phyloP scores from a whole-genome alignment of 2,888 invertebrate species.

The Limenitis camilla region DNA sequence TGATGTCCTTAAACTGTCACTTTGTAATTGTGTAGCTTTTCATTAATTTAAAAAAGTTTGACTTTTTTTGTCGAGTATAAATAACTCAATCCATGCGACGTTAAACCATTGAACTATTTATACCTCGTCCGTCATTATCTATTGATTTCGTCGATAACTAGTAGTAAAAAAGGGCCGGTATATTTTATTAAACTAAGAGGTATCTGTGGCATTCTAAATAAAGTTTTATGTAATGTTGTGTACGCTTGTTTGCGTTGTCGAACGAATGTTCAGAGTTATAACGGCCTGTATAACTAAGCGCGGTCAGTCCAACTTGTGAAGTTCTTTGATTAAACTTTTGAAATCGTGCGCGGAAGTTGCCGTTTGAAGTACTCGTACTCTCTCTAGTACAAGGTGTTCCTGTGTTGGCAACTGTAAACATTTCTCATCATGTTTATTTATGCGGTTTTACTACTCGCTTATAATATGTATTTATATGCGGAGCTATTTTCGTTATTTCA shows the following conservation, averaged over 20 bases:
- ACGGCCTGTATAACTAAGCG: conserved; percentile 10
- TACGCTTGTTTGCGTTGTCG: conserved; percentile 23
- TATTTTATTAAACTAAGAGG: too few species aligned
- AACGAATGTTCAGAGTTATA: conserved; percentile 26
- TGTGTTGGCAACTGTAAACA: conserved; percentile 13
- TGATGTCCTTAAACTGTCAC: too few species aligned
- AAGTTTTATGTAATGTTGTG: neutral
- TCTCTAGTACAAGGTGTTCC: conserved; percentile 12
- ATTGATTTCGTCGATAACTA: too few species aligned
- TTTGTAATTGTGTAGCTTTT: too few species aligned
- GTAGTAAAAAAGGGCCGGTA: conserved; percentile 6
- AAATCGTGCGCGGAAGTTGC: conserved; percentile 19
- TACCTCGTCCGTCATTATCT: too few species aligned
- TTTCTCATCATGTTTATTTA: conserved; percentile 19
- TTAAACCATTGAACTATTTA: too few species aligned
- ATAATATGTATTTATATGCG: conserved; percentile 1
- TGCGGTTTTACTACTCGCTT: conserved; percentile 9
- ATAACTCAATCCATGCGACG: too few species aligned
- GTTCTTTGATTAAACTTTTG: conserved; percentile 31
- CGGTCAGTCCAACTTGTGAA: conserved; percentile 14
- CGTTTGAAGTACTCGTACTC: conserved; percentile 7
- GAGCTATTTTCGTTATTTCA: conserved; percentile 7
- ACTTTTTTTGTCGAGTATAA: too few species aligned
- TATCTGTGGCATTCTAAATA: too few species aligned
- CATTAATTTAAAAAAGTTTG: too few species aligned